A percentile compares a stretch with the other conserved stretches of the same genome.
Evolutionary conservation across 37 sponge, comb jelly and placozoan genomes (phyloP).

Genomic region (Spongilla lacustris): DNA sequence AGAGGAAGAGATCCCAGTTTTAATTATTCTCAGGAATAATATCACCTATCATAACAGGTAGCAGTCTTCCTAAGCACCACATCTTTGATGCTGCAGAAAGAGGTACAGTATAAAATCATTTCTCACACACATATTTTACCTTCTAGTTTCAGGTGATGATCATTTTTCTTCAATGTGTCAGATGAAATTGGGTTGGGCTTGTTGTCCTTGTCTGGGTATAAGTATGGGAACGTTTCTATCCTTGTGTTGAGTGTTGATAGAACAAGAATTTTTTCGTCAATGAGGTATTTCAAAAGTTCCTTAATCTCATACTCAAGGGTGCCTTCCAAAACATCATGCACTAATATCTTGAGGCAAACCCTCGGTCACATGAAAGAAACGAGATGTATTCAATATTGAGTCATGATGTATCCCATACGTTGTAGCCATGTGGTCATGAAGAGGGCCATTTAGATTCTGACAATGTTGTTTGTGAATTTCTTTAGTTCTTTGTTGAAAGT

Average conservation of each 20-base stretch:
- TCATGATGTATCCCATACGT: constrained; percentile 60
- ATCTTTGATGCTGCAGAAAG: constrained; percentile 51
- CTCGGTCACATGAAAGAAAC: constrained; percentile 67
- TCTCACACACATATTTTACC: constrained; percentile 13
- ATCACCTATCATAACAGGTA: constrained; percentile 67
- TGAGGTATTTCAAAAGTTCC: constrained; percentile 21
- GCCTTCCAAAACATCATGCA: constrained; percentile 81
- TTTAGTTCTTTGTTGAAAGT: constrained; percentile 26
- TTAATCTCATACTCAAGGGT: constrained; percentile 16
- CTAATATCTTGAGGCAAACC: constrained; percentile 72
- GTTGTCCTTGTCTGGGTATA: constrained; percentile 30
- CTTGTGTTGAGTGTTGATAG: constrained; percentile 29
- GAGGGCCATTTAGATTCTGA: constrained; percentile 53
- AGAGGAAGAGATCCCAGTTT: constrained; percentile 55
- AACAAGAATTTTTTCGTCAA: constrained; percentile 27
- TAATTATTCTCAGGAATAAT: constrained; percentile 37
- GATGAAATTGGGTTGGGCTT: constrained; percentile 28
- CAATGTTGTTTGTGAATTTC: constrained; percentile 48
- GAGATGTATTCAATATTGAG: constrained; percentile 41
- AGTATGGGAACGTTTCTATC: constrained; percentile 21
- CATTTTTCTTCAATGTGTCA: constrained; percentile 2
- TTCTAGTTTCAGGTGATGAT: constrained; percentile 32
- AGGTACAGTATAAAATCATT: background rate
- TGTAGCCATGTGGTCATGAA: constrained; percentile 65
- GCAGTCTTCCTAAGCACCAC: constrained; percentile 67